phyloP scores from a whole-genome alignment of 2,888 invertebrate species.

The Platerodrilus igneus region DNA sequence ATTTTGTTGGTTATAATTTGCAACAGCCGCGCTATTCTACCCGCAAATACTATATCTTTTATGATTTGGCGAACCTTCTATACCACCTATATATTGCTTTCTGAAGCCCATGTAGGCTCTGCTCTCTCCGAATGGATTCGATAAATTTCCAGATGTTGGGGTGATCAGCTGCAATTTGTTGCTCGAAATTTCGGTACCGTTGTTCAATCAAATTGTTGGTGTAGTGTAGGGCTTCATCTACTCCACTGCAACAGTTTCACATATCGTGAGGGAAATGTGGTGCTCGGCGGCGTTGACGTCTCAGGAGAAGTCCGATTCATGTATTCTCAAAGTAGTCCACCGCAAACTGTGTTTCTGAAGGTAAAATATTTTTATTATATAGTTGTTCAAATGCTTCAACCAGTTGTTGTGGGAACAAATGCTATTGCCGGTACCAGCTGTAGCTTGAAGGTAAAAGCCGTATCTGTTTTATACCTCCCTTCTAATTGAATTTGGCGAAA shows the following conservation, averaged over 20 bases:
- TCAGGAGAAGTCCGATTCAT: no score
- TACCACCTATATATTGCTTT: conserved; percentile 11
- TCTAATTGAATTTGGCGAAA: no score
- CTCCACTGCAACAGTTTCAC: conserved; percentile 11
- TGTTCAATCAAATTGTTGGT: conserved; percentile 18
- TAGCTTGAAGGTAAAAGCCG: no score
- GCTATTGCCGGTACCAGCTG: no score
- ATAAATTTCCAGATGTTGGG: conserved; percentile 15
- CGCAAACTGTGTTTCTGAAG: no score
- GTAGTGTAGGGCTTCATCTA: conserved; percentile 8
- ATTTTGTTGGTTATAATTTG: not conserved
- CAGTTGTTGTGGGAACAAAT: no score
- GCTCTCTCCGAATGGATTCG: conserved; percentile 11
- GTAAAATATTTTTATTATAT: no score
- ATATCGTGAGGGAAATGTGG: conserved; percentile 9
- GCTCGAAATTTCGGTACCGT: conserved; percentile 15
- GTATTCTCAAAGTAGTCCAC: no score
- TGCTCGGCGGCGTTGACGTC: not conserved
- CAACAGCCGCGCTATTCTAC: conserved; percentile 2
- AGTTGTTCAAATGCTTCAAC: no score
- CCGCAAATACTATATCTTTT: conserved; percentile 5
- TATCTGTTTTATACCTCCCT: no score
- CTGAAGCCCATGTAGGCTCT: conserved; percentile 12
- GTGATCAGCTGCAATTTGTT: conserved; percentile 10
- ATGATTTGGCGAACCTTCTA: conserved; percentile 9